Percentiles rank a stretch among this genome's conserved stretches.
Evolutionary conservation across 2,797 vertebrate genomes (phyloP).

Genomic region (Synaphobranchus kaupii): DNA sequence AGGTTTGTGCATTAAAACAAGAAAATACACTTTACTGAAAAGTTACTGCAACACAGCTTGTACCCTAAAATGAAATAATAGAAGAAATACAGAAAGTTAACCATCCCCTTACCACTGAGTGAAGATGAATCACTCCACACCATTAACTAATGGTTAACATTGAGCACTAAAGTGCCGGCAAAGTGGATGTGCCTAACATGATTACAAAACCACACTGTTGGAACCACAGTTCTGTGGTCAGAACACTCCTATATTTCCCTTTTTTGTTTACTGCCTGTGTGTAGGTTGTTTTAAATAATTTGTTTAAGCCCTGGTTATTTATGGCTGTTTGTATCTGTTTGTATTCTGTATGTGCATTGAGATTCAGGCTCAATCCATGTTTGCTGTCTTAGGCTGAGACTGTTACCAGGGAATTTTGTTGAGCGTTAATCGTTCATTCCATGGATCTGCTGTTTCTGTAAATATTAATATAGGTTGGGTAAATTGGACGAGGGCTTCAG

Average conservation of each 20-base stretch:
- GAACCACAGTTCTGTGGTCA: background rate
- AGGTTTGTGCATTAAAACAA: too few species aligned
- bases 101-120: too few species aligned
- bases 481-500: background rate
- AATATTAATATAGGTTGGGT: conserved; percentile 15
- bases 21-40: too few species aligned
- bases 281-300: background rate
- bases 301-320: background rate
- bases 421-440: background rate
- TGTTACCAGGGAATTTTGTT: background rate
- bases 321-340: background rate
- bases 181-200: background rate
- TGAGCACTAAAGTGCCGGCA: background rate
- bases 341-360: background rate
- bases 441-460: background rate
- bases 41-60: too few species aligned
- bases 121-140: background rate
- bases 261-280: background rate
- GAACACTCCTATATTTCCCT: background rate
- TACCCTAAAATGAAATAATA: too few species aligned
- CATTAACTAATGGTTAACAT: background rate
- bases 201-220: background rate
- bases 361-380: background rate
- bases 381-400: background rate
- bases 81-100: too few species aligned